Base-by-base conservation (phyloP, 1,140 invertebrate genomes). In the Trichogramma pretiosum region DNA sequence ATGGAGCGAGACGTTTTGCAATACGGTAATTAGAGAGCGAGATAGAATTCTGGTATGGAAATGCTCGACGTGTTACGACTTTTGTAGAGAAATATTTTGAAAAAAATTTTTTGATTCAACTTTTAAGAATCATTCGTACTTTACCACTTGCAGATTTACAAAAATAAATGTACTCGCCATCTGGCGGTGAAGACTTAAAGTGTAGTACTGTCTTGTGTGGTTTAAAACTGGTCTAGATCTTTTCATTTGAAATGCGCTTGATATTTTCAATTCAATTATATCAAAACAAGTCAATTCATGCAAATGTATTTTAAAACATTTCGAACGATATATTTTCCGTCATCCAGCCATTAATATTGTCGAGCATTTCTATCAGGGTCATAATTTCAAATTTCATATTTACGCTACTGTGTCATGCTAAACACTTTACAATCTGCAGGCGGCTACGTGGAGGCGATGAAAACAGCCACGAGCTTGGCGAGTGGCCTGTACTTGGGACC, bases 401-500 rank as follows among this genome's bases (percentile, higher is more conserved):
- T n/a, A n/a, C n/a, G n/a, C n/a, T 23, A 24, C 0, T 22, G 5
- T 43, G 10, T 34, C 2, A n/a, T 26, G 24, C 24, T 28, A 11
- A n/a, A n/a, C n/a, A 28, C 44, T 57, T 28, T 7, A 7, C 41
- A 45, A 21, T 45, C 57, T 71, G 39, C 42, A 81, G 80, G 80
- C 55, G 59, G 64, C 24, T 82, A 78, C 78, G 76, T 82, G 0
- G 72, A 75, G 13, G 73, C 77, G 26, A 81, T 82, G 80, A 84
- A 84, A 63, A 62, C 63, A 16, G 79, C 78, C 5, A 84, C 82
- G 81, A 65, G 72, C 53, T 54, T 77, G 1, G 56, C 76, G 3
- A 77, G 76, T 0, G 72, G 73, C 0, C 68, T 84, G 10, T 67
- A 78, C 33, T 65, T 77, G 37, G 81, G 81, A 4, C 73, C 73